These are phyloP conservation scores for Ranitomeya variabilis DNA, from an alignment of 2,113 vertebrate genomes.

Conservation along the genomic window DNA sequence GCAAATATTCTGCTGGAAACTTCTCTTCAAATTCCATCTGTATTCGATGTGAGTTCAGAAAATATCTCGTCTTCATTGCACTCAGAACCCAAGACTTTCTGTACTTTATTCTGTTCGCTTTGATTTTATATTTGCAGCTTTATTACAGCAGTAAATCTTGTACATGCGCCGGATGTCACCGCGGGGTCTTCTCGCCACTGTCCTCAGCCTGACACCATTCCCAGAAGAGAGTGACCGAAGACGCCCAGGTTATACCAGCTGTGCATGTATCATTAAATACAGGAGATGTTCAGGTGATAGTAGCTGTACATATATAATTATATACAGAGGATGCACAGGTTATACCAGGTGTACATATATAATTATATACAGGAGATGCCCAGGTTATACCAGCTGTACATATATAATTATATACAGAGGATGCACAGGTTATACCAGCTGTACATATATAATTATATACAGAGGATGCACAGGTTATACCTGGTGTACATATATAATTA, in stretches of 20 bases:
- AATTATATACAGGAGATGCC: too few relatives aligned
- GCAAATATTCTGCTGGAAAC: background rate
- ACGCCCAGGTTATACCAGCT: too few relatives aligned
- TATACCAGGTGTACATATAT: background rate
- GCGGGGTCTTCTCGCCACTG: background rate
- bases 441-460: too few relatives aligned
- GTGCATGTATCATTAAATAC: background rate
- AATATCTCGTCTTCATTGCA: background rate
- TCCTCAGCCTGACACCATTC: background rate
- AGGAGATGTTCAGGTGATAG: background rate
- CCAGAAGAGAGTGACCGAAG: too few relatives aligned
- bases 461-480: too few relatives aligned
- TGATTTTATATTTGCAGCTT: background rate
- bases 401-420: too few relatives aligned
- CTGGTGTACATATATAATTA: too few relatives aligned
- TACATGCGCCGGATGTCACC: background rate
- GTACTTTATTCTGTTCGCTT: background rate
- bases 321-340: background rate
- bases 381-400: too few relatives aligned
- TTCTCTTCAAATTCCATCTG: background rate
- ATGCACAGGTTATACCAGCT: too few relatives aligned
- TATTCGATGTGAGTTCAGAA: background rate
- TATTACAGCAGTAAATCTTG: constrained; percentile 6
- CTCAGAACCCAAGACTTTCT: background rate
- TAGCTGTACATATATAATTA: background rate